Evolutionary conservation across 2,797 vertebrate species (phyloP), one percentile per base, ranked within the genome.

Genomic region (Gorsachius magnificus): DNA sequence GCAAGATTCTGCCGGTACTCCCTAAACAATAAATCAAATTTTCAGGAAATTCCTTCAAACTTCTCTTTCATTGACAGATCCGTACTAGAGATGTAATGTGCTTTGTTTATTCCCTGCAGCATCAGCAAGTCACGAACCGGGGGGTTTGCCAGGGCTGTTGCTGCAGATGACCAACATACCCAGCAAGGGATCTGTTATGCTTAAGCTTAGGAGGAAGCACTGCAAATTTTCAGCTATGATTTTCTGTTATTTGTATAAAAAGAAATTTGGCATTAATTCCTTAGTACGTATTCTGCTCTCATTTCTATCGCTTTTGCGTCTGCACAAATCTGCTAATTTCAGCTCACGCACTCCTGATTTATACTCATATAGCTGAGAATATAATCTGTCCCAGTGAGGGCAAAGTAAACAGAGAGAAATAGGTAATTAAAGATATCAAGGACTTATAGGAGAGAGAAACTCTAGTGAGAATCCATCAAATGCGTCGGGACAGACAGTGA

Each of bases 391-490:
- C 57, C 54, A 68, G 68, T 4, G 64, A 93, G 60, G 61, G 43
- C 75, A 91, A 89, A 93, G 46, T 75, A 95, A 96, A 94, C 78
- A 80, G 69, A 89, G 84, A 93, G 64, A 89, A 96, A 65, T 74
- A 83, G 61, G 64, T 95, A 95, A 97, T 97, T 96, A 93, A 83
- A 89, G 83, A 25, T 85, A 83, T 82, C 89, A 94, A 96, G 94
- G 96, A 78, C 81, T 69, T 71, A 57, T 7, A 83, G 90, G 64
- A 95, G 92, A 87, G 53, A 51, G 78, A 64, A 87, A 72, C 43
- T 85, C 29, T n/a, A 41, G 53, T 65, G 82, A 91, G 81, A 92
- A 96, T 95, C 87, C 86, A 95, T 97, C 95, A 95, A 81, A 83
- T 53, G 22, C 3, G 1, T 83, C 64, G 54, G 90, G 87, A 85